Base-by-base conservation (phyloP, 2,888 invertebrate genomes). In the Seira ritae region DNA sequence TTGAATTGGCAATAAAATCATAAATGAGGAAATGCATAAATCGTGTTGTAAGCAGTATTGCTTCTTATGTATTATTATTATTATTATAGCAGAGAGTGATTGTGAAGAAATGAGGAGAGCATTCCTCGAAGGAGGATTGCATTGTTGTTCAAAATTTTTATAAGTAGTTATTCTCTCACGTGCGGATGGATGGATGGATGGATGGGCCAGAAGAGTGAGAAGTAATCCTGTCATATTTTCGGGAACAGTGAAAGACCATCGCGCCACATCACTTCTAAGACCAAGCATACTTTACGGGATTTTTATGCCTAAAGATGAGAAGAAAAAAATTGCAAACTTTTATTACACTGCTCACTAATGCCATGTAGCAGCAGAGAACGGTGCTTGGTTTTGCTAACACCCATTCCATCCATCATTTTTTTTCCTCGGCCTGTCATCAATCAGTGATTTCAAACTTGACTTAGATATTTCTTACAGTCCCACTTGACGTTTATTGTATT, bases 191-290 rank as follows among this genome's bases (percentile, higher is more conserved):
- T 42, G 42, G n/a, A n/a, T n/a, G n/a, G n/a, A 42, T 42, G 4
- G 42, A 42, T 50, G 50, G 15, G 17, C 50, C 50, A n/a, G 15
- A 31, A 31, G 31, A 31, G 31, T n/a, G n/a, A n/a, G n/a, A n/a
- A n/a, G 31, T 31, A 50, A n/a, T 50, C 50, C 50, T 50, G 50
- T 50, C 50, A 50, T 50, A 50, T 50, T 50, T 50, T 50, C 50
- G 50, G 50, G 50, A 50, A 50, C 50, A 50, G 50, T n/a, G 50
- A 50, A 50, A 50, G n/a, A n/a, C n/a, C n/a, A n/a, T n/a, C n/a
- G n/a, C n/a, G n/a, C n/a, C n/a, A n/a, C n/a, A n/a, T n/a, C n/a
- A n/a, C n/a, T n/a, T n/a, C n/a, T n/a, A n/a, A 50, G 50, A n/a
- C 31, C 31, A n/a, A 50, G 50, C 50, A 12, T 50, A 50, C 50